Base-by-base conservation (phyloP, 1,140 invertebrate species). In the Apis florea region DNA sequence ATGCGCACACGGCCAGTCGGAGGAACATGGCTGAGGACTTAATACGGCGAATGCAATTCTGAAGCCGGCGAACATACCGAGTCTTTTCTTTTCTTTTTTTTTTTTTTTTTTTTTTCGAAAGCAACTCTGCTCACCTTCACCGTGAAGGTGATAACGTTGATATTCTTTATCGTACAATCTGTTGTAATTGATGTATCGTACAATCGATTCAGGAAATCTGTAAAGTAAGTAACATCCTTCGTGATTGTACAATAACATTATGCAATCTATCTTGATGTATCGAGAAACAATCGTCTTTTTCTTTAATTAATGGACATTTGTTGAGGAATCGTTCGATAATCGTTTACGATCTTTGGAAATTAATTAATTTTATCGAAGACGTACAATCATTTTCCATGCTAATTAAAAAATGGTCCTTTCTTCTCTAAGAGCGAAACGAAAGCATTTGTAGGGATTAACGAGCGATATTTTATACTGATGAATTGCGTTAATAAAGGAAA, bases 81-180 rank as follows among this genome's bases (percentile, higher is more conserved):
- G 79, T 83, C 74, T 77, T 84, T 53, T 63, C 11, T 13, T 26
- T 24, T 0, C 31, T 31, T 31, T 31, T 31, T 31, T 31, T 53
- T 17, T 61, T 61, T 17, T 61, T 61, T 61, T 61, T 56, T 56
- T 56, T 9, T 70, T 74, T 53, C 66, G 53, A 79, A 78, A 76
- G 21, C 13, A 17, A 79, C 70, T 40, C 31, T 54, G 67, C 51
- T 85, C 73, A 85, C 86, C 85, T 86, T 86, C 85, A 86, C 85
- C 84, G 80, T 86, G 85, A 86, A 86, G 85, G 84, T 21, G 26
- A 71, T 31, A 40, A 40, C 2, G 31, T 6, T 40, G 31, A 40
- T 40, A 70, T 63, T 85, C 5, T n/a, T 68, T 24, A 15, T 15
- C 19, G 24, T 2, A n/a, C 47, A 31, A 49, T 24, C 5, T 6